Percentiles rank a stretch among this genome's conserved stretches.
phyloP scores from a whole-genome alignment of 2,888 invertebrate genomes.

The Phragmatobia fuliginosa region DNA sequence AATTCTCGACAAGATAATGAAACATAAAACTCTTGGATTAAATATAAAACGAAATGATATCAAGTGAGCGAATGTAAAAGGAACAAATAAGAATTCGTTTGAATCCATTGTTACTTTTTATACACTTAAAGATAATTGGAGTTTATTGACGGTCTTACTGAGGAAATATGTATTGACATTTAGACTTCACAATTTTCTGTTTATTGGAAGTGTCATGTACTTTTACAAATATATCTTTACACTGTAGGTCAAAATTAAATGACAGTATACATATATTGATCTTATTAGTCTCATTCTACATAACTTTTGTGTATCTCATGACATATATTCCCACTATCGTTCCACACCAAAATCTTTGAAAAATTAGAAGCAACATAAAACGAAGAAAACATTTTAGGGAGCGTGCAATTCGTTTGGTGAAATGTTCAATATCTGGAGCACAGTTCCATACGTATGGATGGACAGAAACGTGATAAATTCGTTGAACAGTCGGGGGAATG shows the following conservation, averaged over 20 bases:
- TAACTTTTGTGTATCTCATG: too few relatives aligned
- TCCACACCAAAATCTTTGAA: conserved; percentile 30
- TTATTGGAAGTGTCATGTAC: not conserved
- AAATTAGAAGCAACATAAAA: conserved; percentile 42
- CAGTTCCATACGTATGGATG: conserved; percentile 60
- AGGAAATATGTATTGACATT: conserved; percentile 29
- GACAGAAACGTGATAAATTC: conserved; percentile 73
- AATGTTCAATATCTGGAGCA: conserved; percentile 54
- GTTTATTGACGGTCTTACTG: conserved; percentile 32
- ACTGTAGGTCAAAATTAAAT: not conserved
- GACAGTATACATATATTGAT: not conserved
- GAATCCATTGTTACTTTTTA: conserved; percentile 70
- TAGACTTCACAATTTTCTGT: conserved; percentile 7
- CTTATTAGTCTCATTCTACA: too few relatives aligned
- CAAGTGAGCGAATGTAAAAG: conserved; percentile 67
- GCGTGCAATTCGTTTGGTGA: conserved; percentile 54
- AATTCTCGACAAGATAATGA: conserved; percentile 68
- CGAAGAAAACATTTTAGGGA: conserved; percentile 56
- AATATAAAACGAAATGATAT: conserved; percentile 75
- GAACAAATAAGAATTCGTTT: conserved; percentile 78
- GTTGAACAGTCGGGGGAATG: conserved; percentile 67
- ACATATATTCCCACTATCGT: not conserved
- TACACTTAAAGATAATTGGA: conserved; percentile 56
- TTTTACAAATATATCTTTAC: not conserved
- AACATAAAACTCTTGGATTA: conserved; percentile 77